A percentile compares a stretch with the other conserved stretches of the same genome.
These are phyloP conservation scores for Bellardia pandia DNA, from an alignment of 2,888 invertebrate genomes.

Conservation along the genomic window DNA sequence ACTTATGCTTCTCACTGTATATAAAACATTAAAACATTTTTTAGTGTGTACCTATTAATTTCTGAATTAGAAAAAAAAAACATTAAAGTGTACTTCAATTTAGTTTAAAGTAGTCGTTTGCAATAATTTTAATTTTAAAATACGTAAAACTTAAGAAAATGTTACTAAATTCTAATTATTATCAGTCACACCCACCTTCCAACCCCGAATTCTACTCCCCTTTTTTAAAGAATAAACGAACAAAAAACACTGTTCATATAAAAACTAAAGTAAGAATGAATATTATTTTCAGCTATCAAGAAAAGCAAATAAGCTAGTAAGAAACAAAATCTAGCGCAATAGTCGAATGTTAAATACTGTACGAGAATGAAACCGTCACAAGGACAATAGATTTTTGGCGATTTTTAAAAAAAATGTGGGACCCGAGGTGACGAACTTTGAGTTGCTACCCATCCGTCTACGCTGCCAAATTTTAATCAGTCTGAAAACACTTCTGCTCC, in stretches of 20 bases:
- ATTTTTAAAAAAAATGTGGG: too few relatives aligned
- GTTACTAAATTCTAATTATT: slow-evolving; percentile 49
- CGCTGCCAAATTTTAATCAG: too few relatives aligned
- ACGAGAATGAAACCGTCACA: neutral
- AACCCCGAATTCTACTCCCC: slow-evolving; percentile 2
- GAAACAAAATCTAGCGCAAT: neutral
- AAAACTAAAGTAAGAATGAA: slow-evolving; percentile 28
- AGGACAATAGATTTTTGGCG: too few relatives aligned
- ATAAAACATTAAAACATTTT: neutral
- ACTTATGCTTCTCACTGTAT: too few relatives aligned
- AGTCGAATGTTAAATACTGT: neutral
- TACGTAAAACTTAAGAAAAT: slow-evolving; percentile 46
- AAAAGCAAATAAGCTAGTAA: neutral
- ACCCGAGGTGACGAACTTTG: too few relatives aligned
- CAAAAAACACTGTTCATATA: slow-evolving; percentile 7
- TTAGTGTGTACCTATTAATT: neutral
- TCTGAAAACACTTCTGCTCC: too few relatives aligned
- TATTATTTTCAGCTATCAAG: slow-evolving; percentile 40
- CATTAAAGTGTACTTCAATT: slow-evolving; percentile 4
- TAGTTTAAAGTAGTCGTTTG: slow-evolving; percentile 20
- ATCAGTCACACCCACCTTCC: slow-evolving; percentile 30
- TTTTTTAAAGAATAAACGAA: neutral
- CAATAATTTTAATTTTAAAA: slow-evolving; percentile 40
- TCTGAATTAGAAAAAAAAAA: neutral
- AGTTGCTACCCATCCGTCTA: too few relatives aligned